Evolutionary conservation across 2,797 vertebrate species (phyloP).

Genomic region (Siniperca undulata): DNA sequence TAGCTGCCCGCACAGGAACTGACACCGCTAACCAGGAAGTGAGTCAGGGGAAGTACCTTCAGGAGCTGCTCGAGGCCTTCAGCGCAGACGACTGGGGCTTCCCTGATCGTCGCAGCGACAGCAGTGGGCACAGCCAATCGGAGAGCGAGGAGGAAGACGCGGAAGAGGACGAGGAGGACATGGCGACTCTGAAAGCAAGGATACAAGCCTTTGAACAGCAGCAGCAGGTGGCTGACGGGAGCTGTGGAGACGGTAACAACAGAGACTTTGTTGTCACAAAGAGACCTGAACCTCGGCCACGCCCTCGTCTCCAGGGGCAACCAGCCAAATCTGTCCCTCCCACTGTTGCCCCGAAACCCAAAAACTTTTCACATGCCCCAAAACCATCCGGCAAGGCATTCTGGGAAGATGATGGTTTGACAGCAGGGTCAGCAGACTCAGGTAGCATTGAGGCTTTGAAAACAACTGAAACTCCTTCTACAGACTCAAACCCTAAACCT

Average conservation of each 20-base stretch:
- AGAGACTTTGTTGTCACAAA: slow-evolving; percentile 47
- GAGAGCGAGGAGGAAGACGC: slow-evolving; percentile 64
- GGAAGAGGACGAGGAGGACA: slow-evolving; percentile 63
- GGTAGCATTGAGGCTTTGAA: not conserved
- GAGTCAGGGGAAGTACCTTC: slow-evolving; percentile 78
- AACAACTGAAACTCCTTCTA: not conserved
- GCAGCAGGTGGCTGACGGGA: slow-evolving; percentile 73
- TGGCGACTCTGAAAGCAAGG: slow-evolving; percentile 84
- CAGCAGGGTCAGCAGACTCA: slow-evolving; percentile 21
- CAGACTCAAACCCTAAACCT: slow-evolving; percentile 27
- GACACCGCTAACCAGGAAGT: not conserved
- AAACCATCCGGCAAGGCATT: slow-evolving; percentile 85
- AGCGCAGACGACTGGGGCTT: slow-evolving; percentile 77
- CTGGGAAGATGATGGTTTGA: slow-evolving; percentile 80
- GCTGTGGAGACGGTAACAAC: slow-evolving; percentile 47
- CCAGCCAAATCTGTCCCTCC: slow-evolving; percentile 81
- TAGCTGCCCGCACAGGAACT: slow-evolving; percentile 49
- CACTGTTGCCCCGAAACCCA: slow-evolving; percentile 75
- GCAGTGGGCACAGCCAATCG: slow-evolving; percentile 65
- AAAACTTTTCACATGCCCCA: slow-evolving; percentile 73
- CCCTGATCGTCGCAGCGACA: slow-evolving; percentile 55
- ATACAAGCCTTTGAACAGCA: slow-evolving; percentile 91
- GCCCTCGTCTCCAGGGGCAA: slow-evolving; percentile 82
- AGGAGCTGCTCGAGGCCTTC: slow-evolving; percentile 86
- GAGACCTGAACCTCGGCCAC: slow-evolving; percentile 90